These are phyloP conservation scores for Chouioia cunea DNA, from an alignment of 2,888 invertebrate genomes.

Conservation along the genomic window DNA sequence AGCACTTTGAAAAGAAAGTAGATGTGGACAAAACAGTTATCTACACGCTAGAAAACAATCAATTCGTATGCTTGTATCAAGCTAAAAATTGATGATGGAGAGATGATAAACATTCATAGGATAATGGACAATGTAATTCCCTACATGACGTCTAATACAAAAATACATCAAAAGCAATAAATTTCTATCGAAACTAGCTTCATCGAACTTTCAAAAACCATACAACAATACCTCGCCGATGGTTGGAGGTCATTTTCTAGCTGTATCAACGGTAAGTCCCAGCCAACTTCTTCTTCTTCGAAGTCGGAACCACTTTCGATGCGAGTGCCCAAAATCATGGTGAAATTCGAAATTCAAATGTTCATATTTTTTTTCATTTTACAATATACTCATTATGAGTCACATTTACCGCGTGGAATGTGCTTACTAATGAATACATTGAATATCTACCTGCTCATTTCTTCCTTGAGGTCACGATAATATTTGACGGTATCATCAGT, in stretches of 20 bases:
- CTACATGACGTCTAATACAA: neutral
- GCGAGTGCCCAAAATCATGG: slow-evolving; percentile 65
- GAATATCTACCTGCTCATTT: slow-evolving; percentile 69
- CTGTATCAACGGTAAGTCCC: slow-evolving; percentile 73
- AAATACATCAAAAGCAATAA: neutral
- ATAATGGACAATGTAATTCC: neutral
- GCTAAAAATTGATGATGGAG: too few relatives aligned
- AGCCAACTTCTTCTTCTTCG: slow-evolving; percentile 72
- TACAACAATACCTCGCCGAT: slow-evolving; percentile 60
- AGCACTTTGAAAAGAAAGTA: too few relatives aligned
- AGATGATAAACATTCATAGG: too few relatives aligned
- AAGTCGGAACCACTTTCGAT: slow-evolving; percentile 70
- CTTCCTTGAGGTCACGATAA: slow-evolving; percentile 66
- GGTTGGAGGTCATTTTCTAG: slow-evolving; percentile 68
- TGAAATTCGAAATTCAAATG: slow-evolving; percentile 62
- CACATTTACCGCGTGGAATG: neutral
- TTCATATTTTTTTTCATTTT: slow-evolving; percentile 47
- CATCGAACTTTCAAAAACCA: slow-evolving; percentile 11
- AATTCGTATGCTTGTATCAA: too few relatives aligned
- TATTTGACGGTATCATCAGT: slow-evolving; percentile 64
- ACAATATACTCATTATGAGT: neutral
- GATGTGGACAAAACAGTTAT: too few relatives aligned
- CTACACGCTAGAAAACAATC: too few relatives aligned
- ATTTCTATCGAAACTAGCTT: slow-evolving; percentile 10
- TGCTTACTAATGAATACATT: neutral